These are phyloP conservation scores for Gavialis gangeticus DNA, from an alignment of 2,113 vertebrate genomes.

Conservation along the genomic window DNA sequence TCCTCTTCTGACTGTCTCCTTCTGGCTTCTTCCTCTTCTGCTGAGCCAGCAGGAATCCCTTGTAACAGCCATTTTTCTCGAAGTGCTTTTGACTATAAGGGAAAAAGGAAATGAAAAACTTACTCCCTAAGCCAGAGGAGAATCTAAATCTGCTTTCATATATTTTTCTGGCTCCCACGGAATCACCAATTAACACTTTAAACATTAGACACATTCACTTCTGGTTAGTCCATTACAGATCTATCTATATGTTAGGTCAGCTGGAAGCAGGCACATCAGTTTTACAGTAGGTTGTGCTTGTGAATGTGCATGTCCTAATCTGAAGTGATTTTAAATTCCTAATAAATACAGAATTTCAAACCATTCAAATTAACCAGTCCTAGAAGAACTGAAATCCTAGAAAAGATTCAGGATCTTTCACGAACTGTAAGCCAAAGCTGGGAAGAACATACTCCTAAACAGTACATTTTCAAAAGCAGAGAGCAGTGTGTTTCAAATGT, in stretches of 20 bases:
- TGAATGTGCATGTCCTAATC: neutral
- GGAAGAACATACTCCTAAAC: neutral
- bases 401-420: neutral
- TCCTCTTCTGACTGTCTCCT: constrained; percentile 91
- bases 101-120: neutral
- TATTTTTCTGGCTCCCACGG: neutral
- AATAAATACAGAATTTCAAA: neutral
- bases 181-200: neutral
- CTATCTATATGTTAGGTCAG: neutral
- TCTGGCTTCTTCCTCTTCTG: constrained; percentile 89
- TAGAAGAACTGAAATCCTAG: neutral
- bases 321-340: neutral
- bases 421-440: neutral
- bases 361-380: neutral
- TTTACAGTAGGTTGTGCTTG: neutral
- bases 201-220: neutral
- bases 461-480: neutral
- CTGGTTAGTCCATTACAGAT: neutral
- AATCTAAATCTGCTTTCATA: constrained; percentile 4
- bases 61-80: constrained; percentile 98
- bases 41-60: constrained; percentile 85
- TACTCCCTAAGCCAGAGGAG: neutral
- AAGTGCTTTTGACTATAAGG: constrained; percentile 92
- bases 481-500: neutral
- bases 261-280: neutral